A percentile compares a stretch with the other conserved stretches of the same genome.
Conservation (phyloP, 2,113 vertebrate species). For the Planiliza haematocheilus region DNA sequence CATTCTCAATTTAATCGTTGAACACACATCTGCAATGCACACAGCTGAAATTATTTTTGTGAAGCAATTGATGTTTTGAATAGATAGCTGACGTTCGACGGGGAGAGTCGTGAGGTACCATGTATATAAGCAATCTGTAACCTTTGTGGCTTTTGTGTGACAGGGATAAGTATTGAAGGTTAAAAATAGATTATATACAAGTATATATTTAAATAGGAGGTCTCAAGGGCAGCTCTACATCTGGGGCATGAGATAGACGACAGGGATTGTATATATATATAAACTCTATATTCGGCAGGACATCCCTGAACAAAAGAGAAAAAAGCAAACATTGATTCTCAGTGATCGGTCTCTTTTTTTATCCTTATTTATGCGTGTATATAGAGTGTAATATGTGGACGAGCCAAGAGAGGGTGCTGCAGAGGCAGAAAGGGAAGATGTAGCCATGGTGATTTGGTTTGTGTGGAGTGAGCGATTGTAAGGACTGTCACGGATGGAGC, state of each 20-base stretch:
- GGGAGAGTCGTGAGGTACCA: slow-evolving; percentile 29
- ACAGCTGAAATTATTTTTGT: slow-evolving; percentile 69
- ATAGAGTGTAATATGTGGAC: slow-evolving; percentile 74
- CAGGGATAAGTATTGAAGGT: slow-evolving; percentile 60
- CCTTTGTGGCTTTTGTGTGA: slow-evolving; percentile 73
- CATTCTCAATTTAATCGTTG: slow-evolving; percentile 45
- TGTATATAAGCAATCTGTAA: slow-evolving; percentile 77
- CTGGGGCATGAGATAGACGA: slow-evolving; percentile 51
- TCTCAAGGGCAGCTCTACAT: slow-evolving; percentile 44
- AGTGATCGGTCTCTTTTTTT: slow-evolving; percentile 46
- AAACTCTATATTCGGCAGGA: slow-evolving; percentile 65
- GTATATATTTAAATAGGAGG: slow-evolving; percentile 66
- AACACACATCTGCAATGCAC: slow-evolving; percentile 50
- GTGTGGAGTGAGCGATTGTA: slow-evolving; percentile 69
- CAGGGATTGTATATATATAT: slow-evolving; percentile 78
- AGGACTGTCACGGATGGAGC: slow-evolving; percentile 69
- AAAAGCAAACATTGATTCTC: slow-evolving; percentile 60
- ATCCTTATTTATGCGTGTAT: slow-evolving; percentile 71
- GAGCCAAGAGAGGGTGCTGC: slow-evolving; percentile 68
- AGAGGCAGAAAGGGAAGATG: slow-evolving; percentile 70
- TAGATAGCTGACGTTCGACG: slow-evolving; percentile 22
- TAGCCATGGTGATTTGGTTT: slow-evolving; percentile 74
- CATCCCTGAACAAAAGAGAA: slow-evolving; percentile 49
- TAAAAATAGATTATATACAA: slow-evolving; percentile 49
- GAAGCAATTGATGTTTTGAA: slow-evolving; percentile 54